Evolutionary conservation across 2,113 vertebrate species (phyloP).

Genomic region (Mesembrinibis cayennensis): DNA sequence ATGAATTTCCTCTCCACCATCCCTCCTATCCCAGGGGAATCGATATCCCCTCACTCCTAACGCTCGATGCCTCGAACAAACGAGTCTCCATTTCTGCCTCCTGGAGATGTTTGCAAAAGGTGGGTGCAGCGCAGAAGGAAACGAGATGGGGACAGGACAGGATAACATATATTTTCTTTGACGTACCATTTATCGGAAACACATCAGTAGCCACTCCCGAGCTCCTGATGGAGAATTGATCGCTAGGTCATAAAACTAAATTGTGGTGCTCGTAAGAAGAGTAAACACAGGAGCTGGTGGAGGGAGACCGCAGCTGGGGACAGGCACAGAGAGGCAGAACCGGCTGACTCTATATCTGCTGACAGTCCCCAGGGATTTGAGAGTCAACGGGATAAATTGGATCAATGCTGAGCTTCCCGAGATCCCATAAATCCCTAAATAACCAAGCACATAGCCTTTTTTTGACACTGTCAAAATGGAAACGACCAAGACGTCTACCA

Average conservation of each 20-base stretch:
- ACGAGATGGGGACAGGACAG: neutral
- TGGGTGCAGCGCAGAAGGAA: neutral
- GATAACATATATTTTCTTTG: conserved; percentile 28
- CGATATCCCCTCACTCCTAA: neutral
- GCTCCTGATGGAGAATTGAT: conserved; percentile 63
- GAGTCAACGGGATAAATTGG: neutral
- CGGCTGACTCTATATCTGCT: neutral
- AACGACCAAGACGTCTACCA: neutral
- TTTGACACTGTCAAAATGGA: neutral
- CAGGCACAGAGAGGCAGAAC: neutral
- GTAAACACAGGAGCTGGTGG: neutral
- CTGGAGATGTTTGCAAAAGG: neutral
- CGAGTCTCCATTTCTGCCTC: neutral
- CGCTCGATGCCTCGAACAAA: neutral
- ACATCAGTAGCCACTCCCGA: conserved; percentile 48
- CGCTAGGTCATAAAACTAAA: conserved; percentile 64
- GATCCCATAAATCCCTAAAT: neutral
- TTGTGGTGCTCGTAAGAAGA: conserved; percentile 22
- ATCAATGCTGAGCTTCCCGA: conserved; percentile 11
- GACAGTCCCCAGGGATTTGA: neutral
- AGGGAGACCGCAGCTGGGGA: neutral
- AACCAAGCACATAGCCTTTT: neutral
- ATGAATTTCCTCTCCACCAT: neutral
- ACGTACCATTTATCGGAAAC: conserved; percentile 45
- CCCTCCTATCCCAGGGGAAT: neutral